Base-by-base conservation (phyloP, 2,113 vertebrate genomes). In the Mirounga angustirostris region DNA sequence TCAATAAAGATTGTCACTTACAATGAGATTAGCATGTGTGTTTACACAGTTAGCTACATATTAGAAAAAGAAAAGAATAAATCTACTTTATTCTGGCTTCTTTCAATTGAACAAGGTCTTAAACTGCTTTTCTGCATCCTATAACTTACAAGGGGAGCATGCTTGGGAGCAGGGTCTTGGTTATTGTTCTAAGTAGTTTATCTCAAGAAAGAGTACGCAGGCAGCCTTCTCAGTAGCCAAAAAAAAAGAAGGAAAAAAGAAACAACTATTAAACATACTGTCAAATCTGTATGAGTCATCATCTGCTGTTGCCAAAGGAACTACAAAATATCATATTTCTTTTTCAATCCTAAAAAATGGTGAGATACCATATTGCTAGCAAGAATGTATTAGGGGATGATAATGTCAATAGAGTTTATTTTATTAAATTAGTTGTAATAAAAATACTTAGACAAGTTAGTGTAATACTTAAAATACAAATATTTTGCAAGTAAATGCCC, bases 301-400 rank as follows among this genome's bases (percentile, higher is more conserved):
- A 93, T 22, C 82, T 80, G 59, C 19, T 91, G 28, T 73, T 97
- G 61, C 52, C 73, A 95, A 81, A 89, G 52, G 43, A 94, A 84
- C 58, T 81, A 11, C 33, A 95, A n/a, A 96, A 83, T 71, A 61
- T 61, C 50, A 50, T 89, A 21, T 80, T 61, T 54, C 33, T 85
- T 94, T 94, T 87, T 81, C 40, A 69, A 91, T 87, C 43, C 24
- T 87, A 80, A 87, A 76, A 50, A 89, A 79, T 61, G 52, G 8
- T 81, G 58, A 95, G 28, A 52, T 76, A 58, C 28, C 2, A 43
- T 61, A 91, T 33, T 33, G 2, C 50, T 87, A 89, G 59, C 14
- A 83, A 92, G 46, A 90, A 33, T 63, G 13, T 76, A 24, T 74
- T 40, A 40, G 24, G 4, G 11, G 22, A 59, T 33, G 11, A 36